A percentile compares a stretch with the other conserved stretches of the same genome.
Evolutionary conservation across 2,113 vertebrate species (phyloP).

Genomic region (Apodemus sylvaticus): DNA sequence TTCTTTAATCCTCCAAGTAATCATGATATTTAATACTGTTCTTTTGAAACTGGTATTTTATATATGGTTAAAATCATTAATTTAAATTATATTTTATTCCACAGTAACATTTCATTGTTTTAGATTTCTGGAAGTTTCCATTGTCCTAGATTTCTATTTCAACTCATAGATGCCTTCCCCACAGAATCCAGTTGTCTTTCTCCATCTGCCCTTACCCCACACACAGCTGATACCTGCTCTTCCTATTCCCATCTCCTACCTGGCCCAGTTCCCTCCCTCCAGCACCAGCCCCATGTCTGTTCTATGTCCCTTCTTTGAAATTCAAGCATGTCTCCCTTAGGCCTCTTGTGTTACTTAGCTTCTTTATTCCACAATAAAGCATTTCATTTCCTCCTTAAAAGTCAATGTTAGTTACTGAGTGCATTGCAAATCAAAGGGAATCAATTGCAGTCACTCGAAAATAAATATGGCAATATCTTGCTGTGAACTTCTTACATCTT

Average conservation of each 20-base stretch:
- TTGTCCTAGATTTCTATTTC: not conserved
- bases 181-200: not conserved
- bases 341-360: not conserved
- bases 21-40: not conserved
- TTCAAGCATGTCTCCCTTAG: not conserved
- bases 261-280: not conserved
- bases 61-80: not conserved
- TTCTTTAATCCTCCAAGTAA: not conserved
- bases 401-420: not conserved
- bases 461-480: not conserved
- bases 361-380: not conserved
- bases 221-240: not conserved
- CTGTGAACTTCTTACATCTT: not conserved
- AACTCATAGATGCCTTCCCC: not conserved
- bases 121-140: not conserved
- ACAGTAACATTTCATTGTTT: not conserved
- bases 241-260: not conserved
- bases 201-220: not conserved
- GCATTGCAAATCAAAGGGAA: not conserved
- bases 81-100: not conserved
- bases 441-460: not conserved
- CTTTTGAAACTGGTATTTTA: not conserved
- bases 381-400: not conserved
- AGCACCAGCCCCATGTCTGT: fast-evolving
- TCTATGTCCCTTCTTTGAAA: not conserved